Evolutionary conservation across 1,140 invertebrate species (phyloP).

Genomic region (Choristoneura fumiferana): DNA sequence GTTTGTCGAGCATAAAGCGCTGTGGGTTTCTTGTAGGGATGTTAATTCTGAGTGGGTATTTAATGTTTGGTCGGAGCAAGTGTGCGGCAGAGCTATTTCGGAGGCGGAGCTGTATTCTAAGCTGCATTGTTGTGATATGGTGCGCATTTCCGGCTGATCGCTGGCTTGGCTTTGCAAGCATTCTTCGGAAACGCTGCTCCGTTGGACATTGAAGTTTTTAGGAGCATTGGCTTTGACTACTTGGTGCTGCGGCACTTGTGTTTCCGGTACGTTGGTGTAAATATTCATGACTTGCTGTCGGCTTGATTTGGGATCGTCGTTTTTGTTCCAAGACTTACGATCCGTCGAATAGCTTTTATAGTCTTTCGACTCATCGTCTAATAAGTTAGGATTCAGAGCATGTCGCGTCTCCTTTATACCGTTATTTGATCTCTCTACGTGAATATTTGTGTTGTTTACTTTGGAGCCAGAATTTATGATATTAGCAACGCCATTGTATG

Average conservation of each 20-base stretch:
- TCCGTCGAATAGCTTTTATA: slow-evolving; percentile 74
- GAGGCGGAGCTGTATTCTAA: slow-evolving; percentile 71
- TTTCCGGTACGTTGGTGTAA: slow-evolving; percentile 86
- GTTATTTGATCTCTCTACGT: slow-evolving; percentile 81
- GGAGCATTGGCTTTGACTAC: slow-evolving; percentile 68
- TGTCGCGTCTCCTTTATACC: slow-evolving; percentile 73
- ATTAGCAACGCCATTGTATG: slow-evolving; percentile 80
- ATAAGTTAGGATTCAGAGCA: slow-evolving; percentile 80
- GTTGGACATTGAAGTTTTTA: slow-evolving; percentile 55
- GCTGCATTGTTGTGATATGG: slow-evolving; percentile 76
- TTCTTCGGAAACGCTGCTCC: slow-evolving; percentile 67
- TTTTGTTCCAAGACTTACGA: slow-evolving; percentile 56
- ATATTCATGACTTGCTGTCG: slow-evolving; percentile 83
- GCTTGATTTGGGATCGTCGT: slow-evolving; percentile 63
- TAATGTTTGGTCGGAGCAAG: slow-evolving; percentile 71
- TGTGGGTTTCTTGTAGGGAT: slow-evolving; percentile 72
- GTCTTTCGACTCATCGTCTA: slow-evolving; percentile 79
- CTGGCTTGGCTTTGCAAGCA: slow-evolving; percentile 62
- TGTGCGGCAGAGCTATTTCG: slow-evolving; percentile 73
- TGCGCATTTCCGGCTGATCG: slow-evolving; percentile 71
- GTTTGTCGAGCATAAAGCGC: slow-evolving; percentile 73
- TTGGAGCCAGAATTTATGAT: slow-evolving; percentile 85
- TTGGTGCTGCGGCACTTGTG: slow-evolving; percentile 81
- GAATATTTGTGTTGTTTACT: slow-evolving; percentile 89
- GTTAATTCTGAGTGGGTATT: slow-evolving; percentile 73